A percentile compares a stretch with the other conserved stretches of the same genome.
Evolutionary conservation across 2,113 vertebrate genomes (phyloP).

Genomic region (Mesitornis unicolor): DNA sequence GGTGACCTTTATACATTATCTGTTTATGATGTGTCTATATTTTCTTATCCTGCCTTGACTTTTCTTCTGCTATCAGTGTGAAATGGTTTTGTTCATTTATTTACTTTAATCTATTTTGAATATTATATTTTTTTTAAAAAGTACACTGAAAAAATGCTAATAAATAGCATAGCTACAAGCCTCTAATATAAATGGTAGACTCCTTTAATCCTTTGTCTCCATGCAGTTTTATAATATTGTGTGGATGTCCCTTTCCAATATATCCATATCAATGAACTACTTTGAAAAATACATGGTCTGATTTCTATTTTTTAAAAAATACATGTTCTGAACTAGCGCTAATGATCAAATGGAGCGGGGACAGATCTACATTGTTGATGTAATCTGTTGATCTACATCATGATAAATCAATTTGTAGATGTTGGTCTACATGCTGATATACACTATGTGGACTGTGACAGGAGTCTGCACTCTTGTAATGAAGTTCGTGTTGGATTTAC

Average conservation of each 20-base stretch:
- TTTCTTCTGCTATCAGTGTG: not conserved
- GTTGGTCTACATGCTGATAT: not conserved
- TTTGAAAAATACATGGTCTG: not conserved
- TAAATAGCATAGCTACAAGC: not conserved
- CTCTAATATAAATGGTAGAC: not conserved
- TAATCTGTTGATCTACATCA: not conserved
- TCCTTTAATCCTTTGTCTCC: not conserved
- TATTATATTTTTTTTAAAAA: not conserved
- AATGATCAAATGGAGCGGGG: not conserved
- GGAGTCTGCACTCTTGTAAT: not conserved
- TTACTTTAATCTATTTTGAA: not conserved
- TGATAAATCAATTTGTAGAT: not conserved
- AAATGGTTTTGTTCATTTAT: not conserved
- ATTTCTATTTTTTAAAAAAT: not conserved
- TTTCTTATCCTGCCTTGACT: not conserved
- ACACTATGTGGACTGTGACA: not conserved
- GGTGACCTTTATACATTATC: not conserved
- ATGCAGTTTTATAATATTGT: not conserved
- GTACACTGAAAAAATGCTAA: not conserved
- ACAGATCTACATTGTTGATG: not conserved
- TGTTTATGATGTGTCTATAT: not conserved
- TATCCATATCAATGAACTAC: not conserved
- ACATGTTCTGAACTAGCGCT: not conserved
- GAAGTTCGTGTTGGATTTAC: not conserved
- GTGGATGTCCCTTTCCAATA: not conserved